Conservation (phyloP, 2,113 vertebrate species). For the Apus apus region DNA sequence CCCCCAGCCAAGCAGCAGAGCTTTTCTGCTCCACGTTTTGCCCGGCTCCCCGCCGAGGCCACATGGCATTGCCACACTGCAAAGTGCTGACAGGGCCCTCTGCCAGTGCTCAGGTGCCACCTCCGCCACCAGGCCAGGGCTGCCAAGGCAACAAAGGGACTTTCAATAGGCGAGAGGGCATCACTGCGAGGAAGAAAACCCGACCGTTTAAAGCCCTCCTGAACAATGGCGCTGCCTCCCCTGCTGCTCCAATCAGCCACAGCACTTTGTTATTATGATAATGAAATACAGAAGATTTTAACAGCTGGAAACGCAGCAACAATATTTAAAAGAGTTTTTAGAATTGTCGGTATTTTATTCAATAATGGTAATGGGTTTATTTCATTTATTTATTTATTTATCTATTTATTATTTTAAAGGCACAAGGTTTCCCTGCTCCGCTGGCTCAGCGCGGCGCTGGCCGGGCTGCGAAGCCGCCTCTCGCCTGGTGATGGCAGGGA, state of each 20-base stretch:
- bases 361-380: slow-evolving; percentile 69
- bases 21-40: neutral
- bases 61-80: neutral
- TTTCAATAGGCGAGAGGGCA: slow-evolving; percentile 41
- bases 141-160: slow-evolving; percentile 51
- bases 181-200: slow-evolving; percentile 62
- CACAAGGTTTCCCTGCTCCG: slow-evolving; percentile 6
- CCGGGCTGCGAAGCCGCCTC: neutral
- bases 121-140: slow-evolving; percentile 1
- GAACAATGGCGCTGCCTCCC: slow-evolving; percentile 71
- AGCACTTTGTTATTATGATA: slow-evolving; percentile 75
- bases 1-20: neutral
- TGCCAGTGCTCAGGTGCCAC: neutral
- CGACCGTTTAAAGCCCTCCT: slow-evolving; percentile 55
- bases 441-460: neutral
- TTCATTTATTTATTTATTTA: neutral
- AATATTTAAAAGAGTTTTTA: slow-evolving; percentile 74
- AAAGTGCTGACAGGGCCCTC: neutral
- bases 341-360: slow-evolving; percentile 72
- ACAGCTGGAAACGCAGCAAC: slow-evolving; percentile 78
- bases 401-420: slow-evolving; percentile 60
- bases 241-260: slow-evolving; percentile 74
- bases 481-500: slow-evolving; percentile 30
- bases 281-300: slow-evolving; percentile 77
- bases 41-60: neutral